A percentile compares a stretch with the other conserved stretches of the same genome.
phyloP scores from a whole-genome alignment of 2,797 vertebrate species.

The Manis crassicaudata region DNA sequence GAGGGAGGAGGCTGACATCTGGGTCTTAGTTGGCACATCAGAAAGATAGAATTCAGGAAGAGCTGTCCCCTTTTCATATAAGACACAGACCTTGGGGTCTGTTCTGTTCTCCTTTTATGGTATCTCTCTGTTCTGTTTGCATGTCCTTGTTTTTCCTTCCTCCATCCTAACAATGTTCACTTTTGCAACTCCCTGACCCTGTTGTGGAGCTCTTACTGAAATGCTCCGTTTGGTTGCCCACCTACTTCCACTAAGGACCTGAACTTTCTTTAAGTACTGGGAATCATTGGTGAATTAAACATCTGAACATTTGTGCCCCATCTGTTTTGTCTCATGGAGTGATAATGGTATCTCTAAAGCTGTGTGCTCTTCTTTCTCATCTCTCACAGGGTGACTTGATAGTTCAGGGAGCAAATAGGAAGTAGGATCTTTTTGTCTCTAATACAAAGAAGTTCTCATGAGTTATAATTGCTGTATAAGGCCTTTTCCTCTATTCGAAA shows the following conservation, averaged over 20 bases:
- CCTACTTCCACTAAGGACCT: not conserved
- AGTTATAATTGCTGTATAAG: not conserved
- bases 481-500: not conserved
- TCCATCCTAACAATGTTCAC: not conserved
- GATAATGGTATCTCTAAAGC: not conserved
- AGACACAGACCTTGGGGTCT: too few species aligned
- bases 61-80: too few species aligned
- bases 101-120: too few species aligned
- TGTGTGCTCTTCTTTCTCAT: not conserved
- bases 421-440: not conserved
- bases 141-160: too few species aligned
- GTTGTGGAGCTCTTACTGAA: not conserved
- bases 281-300: not conserved
- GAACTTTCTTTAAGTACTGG: not conserved
- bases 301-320: not conserved
- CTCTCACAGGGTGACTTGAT: not conserved
- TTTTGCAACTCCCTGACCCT: not conserved
- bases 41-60: too few species aligned
- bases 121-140: too few species aligned
- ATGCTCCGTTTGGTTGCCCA: not conserved
- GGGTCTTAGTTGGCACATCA: too few species aligned
- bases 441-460: not conserved
- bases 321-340: not conserved
- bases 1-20: too few species aligned
- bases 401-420: not conserved